Base-by-base conservation (phyloP, 1,140 invertebrate species). In the Gonatopus flavifemur region DNA sequence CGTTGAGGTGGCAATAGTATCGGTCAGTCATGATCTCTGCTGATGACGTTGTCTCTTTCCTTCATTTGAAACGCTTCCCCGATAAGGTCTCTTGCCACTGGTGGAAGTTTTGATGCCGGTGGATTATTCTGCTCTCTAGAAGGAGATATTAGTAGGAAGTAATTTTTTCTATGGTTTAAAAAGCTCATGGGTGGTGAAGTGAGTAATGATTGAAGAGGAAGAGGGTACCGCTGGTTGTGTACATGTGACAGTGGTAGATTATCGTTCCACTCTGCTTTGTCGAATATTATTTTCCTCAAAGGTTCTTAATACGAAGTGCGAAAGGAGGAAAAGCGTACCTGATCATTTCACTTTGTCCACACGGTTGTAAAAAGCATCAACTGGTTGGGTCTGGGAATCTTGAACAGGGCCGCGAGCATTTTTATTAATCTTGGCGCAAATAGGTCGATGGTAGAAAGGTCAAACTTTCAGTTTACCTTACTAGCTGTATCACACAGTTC, bases 141-240 rank as follows among this genome's bases (percentile, higher is more conserved):
- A 13, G 37, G 21, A n/a, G 48, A 69, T 13, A 55, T 18, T 40
- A 64, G 51, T 1, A 67, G n/a, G n/a, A n/a, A n/a, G n/a, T n/a
- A n/a, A 35, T 8, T 62, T 41, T 9, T 57, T 8, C 48, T 50
- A 43, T 52, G 61, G 31, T 12, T 44, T n/a, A 9, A 38, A 21
- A 42, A 35, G n/a, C n/a, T 31, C 53, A 64, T 10, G 31, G 41
- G 55, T 18, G 30, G 19, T 4, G 28, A 2, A 1, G 15, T 10
- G 9, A 57, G 6, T 1, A 52, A 2, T 1, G 30, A 36, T 3
- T 8, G 39, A 9, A 52, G n/a, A n/a, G n/a, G 52, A 19, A 56
- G 9, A 20, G 44, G 37, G 38, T 32, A 33, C 33, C 50, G 46
- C 9, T n/a, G 50, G 20, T 13, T 62, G 43, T 4, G 62, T 57